Evolutionary conservation across 2,113 vertebrate species (phyloP), one percentile per base, ranked within the genome.

Genomic region (Bungarus multicinctus): DNA sequence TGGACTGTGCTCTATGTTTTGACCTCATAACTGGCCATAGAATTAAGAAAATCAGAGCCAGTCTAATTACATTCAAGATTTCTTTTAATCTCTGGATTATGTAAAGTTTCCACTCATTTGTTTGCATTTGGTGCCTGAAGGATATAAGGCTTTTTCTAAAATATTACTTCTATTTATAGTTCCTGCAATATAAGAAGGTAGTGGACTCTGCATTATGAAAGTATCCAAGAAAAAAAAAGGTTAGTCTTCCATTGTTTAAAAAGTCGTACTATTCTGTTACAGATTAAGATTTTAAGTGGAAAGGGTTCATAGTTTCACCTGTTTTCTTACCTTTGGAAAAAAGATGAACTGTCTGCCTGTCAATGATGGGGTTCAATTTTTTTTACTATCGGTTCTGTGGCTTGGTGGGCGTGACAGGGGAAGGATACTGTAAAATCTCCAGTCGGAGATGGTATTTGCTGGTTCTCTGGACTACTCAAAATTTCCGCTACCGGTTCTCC

Each of bases 101-200:
- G 58, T 74, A 88, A 90, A 54, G 89, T 94, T 94, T 94, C 81
- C 60, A 90, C 18, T 88, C 85, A 92, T n/a, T n/a, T 93, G 87
- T 88, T 93, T 94, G 94, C 74, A 90, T 89, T 93, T 91, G 92
- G 88, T 91, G 94, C 92, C 90, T 94, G 90, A 81, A 94, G 92
- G 94, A 94, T 90, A 93, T 92, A 94, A 81, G 92, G 92, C 93
- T 94, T 93, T 93, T 87, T 69, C 85, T 87, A 89, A 93, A 90
- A 94, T 94, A 92, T 92, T 93, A 85, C 39, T 43, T 91, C 90
- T 93, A 90, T 94, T 94, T 94, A 94, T 93, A 94, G 94, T 50
- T 85, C 88, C 89, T 87, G 90, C 93, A 94, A 93, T 89, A 86
- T 88, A 93, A 92, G 88, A 92, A 85, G 45, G 25, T 54, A 55